A percentile compares a stretch with the other conserved stretches of the same genome.
Evolutionary conservation across 2,113 vertebrate genomes (phyloP).

Genomic region (Rhadina sibilatrix): DNA sequence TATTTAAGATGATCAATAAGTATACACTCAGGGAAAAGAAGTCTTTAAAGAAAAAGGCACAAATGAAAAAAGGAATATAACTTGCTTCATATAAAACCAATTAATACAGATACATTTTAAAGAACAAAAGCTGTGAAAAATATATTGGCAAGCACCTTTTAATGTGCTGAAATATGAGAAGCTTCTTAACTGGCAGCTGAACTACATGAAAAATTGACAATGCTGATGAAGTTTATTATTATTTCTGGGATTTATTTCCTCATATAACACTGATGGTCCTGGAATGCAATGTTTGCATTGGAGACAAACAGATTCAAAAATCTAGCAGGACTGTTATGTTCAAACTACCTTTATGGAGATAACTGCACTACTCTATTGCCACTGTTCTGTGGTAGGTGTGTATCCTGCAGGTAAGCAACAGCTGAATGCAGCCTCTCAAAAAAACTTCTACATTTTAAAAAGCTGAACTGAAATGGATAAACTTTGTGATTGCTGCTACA

Average conservation of each 20-base stretch:
- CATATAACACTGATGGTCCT: background rate
- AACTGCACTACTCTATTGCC: background rate
- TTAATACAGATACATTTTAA: background rate
- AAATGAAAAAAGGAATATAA: background rate
- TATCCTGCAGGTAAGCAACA: background rate
- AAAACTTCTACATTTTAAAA: background rate
- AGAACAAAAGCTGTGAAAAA: background rate
- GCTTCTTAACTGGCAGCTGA: background rate
- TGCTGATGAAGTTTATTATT: background rate
- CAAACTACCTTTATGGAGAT: background rate
- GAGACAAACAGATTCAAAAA: background rate
- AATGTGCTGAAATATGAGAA: background rate
- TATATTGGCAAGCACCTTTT: background rate
- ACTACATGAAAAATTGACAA: background rate
- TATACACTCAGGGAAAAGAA: background rate
- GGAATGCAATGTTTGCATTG: background rate
- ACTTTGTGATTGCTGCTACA: background rate
- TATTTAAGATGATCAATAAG: background rate
- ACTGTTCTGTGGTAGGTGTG: background rate
- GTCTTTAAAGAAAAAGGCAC: background rate
- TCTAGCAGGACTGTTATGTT: background rate
- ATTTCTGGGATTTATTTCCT: background rate
- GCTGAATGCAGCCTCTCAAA: background rate
- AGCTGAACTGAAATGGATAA: background rate
- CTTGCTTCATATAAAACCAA: background rate